phyloP scores from a whole-genome alignment of 2,888 invertebrate genomes.

The Andrena bucephala region DNA sequence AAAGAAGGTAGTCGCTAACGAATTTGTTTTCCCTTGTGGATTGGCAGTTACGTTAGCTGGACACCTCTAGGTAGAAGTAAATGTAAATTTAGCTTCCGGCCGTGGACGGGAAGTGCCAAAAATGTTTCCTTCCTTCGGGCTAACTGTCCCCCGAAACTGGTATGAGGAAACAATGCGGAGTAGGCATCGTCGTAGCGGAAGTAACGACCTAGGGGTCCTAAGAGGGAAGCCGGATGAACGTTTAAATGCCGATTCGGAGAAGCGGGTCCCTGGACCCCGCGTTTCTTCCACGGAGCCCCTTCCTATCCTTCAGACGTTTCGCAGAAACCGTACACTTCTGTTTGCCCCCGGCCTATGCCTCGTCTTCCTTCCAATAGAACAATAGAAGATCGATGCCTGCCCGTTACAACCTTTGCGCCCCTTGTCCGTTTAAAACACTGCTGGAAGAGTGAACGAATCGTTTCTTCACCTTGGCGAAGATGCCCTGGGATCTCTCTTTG shows the following conservation, averaged over 20 bases:
- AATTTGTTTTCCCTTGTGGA: background rate
- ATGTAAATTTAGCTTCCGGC: conserved; percentile 47
- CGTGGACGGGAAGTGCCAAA: conserved; percentile 33
- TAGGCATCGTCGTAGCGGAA: conserved; percentile 55
- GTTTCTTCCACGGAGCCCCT: conserved; percentile 33
- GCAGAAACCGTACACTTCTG: conserved; percentile 40
- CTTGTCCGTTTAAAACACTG: background rate
- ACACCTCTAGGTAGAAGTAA: conserved; percentile 11
- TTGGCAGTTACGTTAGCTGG: background rate
- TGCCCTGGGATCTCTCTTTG: no score
- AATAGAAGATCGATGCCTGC: conserved; percentile 46
- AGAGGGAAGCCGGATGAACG: conserved; percentile 66
- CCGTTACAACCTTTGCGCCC: background rate
- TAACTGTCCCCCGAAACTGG: conserved; percentile 40
- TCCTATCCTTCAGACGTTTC: conserved; percentile 32
- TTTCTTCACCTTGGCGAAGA: background rate
- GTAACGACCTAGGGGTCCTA: conserved; percentile 59
- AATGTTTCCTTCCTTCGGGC: conserved; percentile 47
- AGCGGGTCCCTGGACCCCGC: conserved; percentile 31
- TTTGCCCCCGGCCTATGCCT: conserved; percentile 11
- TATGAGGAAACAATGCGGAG: conserved; percentile 53
- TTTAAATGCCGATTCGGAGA: conserved; percentile 61
- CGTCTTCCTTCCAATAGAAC: conserved; percentile 41
- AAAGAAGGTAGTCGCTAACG: background rate
- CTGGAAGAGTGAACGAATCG: background rate